phyloP scores from a whole-genome alignment of 1,140 invertebrate species.

The Ceratina australensis region DNA sequence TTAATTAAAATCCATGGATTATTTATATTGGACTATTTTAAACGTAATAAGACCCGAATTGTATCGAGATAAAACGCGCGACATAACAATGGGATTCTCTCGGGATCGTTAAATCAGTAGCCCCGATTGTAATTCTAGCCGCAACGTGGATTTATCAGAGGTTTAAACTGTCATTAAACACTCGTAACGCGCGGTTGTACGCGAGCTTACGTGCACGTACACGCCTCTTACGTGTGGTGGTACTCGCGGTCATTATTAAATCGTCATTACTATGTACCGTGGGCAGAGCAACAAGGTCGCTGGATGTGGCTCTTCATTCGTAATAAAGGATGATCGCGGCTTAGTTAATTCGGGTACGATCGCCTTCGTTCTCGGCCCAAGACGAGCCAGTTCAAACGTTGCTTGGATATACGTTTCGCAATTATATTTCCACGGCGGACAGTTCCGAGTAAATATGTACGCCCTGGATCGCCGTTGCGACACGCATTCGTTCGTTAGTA shows the following conservation, averaged over 20 bases:
- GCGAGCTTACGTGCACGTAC: no score
- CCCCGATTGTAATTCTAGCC: conserved; percentile 25
- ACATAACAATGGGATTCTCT: no score
- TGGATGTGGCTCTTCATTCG: conserved; percentile 68
- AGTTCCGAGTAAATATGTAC: no score
- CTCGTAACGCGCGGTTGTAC: background rate
- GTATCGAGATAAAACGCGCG: no score
- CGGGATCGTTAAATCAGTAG: no score
- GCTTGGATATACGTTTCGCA: background rate
- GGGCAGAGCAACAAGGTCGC: conserved; percentile 64
- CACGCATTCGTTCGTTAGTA: no score
- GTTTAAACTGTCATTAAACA: conserved; percentile 47
- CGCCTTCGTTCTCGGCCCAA: conserved; percentile 27
- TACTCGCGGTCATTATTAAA: conserved; percentile 50
- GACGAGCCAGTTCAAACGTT: background rate
- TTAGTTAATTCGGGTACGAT: conserved; percentile 51
- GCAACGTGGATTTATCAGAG: conserved; percentile 50
- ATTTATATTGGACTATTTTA: no score
- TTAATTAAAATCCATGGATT: background rate
- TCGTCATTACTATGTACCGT: conserved; percentile 49
- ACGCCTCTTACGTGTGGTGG: conserved; percentile 35
- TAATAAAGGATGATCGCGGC: conserved; percentile 57
- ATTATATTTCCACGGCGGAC: background rate
- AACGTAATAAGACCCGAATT: no score
- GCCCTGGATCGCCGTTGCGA: no score